These are phyloP conservation scores for Pseudomyrmex concolor DNA, from an alignment of 1,140 invertebrate genomes.

Conservation along the genomic window DNA sequence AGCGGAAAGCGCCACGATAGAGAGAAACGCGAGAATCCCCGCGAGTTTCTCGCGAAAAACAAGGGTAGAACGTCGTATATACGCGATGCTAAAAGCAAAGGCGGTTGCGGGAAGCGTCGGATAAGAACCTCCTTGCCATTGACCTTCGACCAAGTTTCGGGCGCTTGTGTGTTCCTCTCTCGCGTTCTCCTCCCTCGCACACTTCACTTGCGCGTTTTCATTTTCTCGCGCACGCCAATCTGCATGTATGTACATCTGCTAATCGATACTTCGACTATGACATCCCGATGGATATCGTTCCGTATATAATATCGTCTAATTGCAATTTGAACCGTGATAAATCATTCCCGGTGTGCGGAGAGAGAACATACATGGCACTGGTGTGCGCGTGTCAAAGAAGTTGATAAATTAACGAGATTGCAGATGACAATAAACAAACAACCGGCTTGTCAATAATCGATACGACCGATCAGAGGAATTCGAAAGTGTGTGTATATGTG, in stretches of 20 bases:
- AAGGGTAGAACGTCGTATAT: neutral
- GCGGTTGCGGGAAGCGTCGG: slow-evolving; percentile 5
- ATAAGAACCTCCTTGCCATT: slow-evolving; percentile 16
- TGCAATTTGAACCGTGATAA: slow-evolving; percentile 35
- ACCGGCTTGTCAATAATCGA: slow-evolving; percentile 16
- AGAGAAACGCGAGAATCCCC: slow-evolving; percentile 25
- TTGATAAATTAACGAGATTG: slow-evolving; percentile 52
- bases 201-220: neutral
- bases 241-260: slow-evolving; percentile 15
- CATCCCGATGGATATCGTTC: neutral
- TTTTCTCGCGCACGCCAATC: neutral
- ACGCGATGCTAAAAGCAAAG: slow-evolving; percentile 29
- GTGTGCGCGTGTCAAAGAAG: neutral
- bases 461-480: neutral
- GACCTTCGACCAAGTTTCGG: slow-evolving; percentile 41
- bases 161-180: neutral
- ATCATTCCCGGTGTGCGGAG: slow-evolving; percentile 13
- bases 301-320: slow-evolving; percentile 33
- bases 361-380: neutral
- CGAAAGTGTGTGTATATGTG: too few species aligned
- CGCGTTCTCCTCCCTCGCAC: slow-evolving; percentile 15
- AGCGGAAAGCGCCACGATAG: slow-evolving; percentile 19
- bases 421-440: slow-evolving; percentile 28
- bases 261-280: slow-evolving; percentile 14
- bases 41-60: slow-evolving; percentile 39